Base-by-base conservation (phyloP, 2,797 vertebrate genomes). In the Remorina albescens region DNA sequence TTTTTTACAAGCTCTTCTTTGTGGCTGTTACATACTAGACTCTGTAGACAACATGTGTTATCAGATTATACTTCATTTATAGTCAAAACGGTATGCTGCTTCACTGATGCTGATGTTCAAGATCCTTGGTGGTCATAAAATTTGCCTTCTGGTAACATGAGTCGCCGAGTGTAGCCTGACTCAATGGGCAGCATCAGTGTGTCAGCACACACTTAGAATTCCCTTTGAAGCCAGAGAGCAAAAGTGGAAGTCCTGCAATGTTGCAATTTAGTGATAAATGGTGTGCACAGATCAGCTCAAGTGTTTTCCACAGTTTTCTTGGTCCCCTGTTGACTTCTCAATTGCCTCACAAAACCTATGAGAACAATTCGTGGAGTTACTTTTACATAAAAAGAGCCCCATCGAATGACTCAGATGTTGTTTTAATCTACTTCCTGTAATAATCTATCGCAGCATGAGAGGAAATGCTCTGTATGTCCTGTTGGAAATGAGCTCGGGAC, bases 251-350 rank as follows among this genome's bases (percentile, higher is more conserved):
- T 74, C 75, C 71, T 36, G 70, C 72, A 39, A 63, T 23, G 46
- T 57, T 66, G 70, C 18, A 6, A 71, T 77, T 82, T 59, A 42
- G 69, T 82, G 81, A 87, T 78, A 82, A 71, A 85, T 85, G 49
- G 34, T 69, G 50, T 56, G 66, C 70, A 66, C 64, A 34, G 55
- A 82, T 71, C 69, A 36, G 53, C 72, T 66, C 76, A 54, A 86
- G 80, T 75, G 81, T 82, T 88, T 89, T 91, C 76, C 56, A 66
- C 72, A 60, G 76, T 71, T 77, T 86, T 75, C 61, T 44, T 32
- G 63, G 78, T 89, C 87, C 84, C 69, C 62, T 41, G 66, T 77
- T 55, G 67, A 80, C 71, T 80, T 82, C 59, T 83, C 70, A 74
- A 65, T 72, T 82, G 61, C 73, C 69, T 87, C 67, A 56, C 59